Base-by-base conservation (phyloP, 1,140 invertebrate species). In the Theocolax elegans region DNA sequence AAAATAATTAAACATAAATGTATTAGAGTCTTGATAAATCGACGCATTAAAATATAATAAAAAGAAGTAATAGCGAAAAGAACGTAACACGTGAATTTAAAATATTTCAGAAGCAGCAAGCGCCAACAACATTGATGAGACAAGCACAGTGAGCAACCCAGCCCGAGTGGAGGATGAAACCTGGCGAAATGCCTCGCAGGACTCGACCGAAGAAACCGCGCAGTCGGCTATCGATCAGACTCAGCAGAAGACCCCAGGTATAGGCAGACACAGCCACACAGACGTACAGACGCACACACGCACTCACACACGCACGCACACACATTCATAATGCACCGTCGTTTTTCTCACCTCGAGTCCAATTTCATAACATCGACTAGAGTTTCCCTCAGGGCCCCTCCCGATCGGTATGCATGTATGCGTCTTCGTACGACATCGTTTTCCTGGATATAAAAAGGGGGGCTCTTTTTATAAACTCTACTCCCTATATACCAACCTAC, bases 231-330 rank as follows among this genome's bases (percentile, higher is more conserved):
- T 76, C 76, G 81, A 81, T 79, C 81, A 82, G 74, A 74, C 76
- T 29, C 79, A 81, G 70, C 81, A 81, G 73, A 78, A 79, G 66
- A 81, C 79, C 49, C 77, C 81, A 77, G 81, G 81, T 82, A 79
- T 63, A 51, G 3, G 12, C 12, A 12, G 12, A 15, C 19, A 29
- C 17, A 2, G 15, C 31, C 31, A 35, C 31, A 35, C 31, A 35
- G 4, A 35, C 3, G 10, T 15, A 15, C 25, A 46, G 27, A 53
- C 31, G 54, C 44, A 17, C 38, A 44, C 23, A 15, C 19, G 29
- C 17, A 2, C 12, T 10, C 31, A 35, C 31, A 35, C 31, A 35
- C 10, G 10, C 3, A 15, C 15, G 9, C 25, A 46, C 29, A 53
- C 31, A 62, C 44, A 17, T 31, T 27, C 23, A 19, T 13, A 19